Evolutionary conservation across 1,140 invertebrate genomes (phyloP).

Genomic region (Orius laevigatus): DNA sequence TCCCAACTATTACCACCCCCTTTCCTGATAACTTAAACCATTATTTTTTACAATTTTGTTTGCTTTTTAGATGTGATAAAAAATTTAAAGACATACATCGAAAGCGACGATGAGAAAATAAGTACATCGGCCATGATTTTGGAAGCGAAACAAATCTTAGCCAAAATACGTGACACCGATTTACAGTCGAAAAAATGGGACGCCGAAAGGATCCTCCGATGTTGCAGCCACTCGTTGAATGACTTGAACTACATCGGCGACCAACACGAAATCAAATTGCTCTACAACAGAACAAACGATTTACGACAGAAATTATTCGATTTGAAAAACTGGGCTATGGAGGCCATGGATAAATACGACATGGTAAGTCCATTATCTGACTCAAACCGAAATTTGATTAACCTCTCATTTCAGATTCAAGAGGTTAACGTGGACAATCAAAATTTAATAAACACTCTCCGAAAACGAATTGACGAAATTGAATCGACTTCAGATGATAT

Average conservation of each 20-base stretch:
- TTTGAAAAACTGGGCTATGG: constrained; percentile 25
- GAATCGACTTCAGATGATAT: constrained; percentile 1
- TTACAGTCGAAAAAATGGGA: constrained; percentile 27
- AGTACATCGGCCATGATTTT: constrained; percentile 39
- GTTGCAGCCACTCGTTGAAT: constrained; percentile 12
- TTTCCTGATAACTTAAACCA: too few relatives aligned
- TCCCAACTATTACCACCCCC: too few relatives aligned
- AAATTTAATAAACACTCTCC: constrained; percentile 5
- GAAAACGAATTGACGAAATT: constrained; percentile 2
- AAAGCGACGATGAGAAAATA: constrained; percentile 35
- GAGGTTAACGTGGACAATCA: constrained; percentile 3
- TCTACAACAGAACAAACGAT: constrained; percentile 10
- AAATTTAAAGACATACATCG: constrained; percentile 28
- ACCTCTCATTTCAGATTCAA: constrained; percentile 11
- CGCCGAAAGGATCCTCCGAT: constrained; percentile 31
- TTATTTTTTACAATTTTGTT: too few relatives aligned
- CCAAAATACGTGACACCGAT: constrained; percentile 35
- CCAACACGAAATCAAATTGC: constrained; percentile 12
- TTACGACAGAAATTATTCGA: constrained; percentile 10
- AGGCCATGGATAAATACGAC: constrained; percentile 37
- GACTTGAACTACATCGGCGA: constrained; percentile 16
- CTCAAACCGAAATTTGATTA: not conserved
- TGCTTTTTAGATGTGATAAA: constrained; percentile 16
- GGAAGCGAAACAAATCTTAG: constrained; percentile 37
- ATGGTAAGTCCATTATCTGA: constrained; percentile 20